These are phyloP conservation scores for Porites lobata DNA, from an alignment of 92 coral and sea anemone species.

Conservation along the genomic window DNA sequence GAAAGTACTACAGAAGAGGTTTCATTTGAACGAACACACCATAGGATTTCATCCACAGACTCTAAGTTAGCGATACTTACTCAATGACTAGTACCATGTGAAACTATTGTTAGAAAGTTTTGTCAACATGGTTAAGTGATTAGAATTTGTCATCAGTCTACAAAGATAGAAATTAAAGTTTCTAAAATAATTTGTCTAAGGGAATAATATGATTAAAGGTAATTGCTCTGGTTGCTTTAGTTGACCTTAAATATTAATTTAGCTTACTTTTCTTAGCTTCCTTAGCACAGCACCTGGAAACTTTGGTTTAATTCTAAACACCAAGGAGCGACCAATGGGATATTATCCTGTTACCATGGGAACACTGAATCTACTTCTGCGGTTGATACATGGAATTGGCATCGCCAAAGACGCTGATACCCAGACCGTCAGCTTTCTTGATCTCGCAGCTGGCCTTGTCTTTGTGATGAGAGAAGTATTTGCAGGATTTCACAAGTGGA, in stretches of 20 bases:
- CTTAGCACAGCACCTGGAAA: conserved; percentile 89
- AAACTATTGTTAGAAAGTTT: too few species aligned
- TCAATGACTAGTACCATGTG: too few species aligned
- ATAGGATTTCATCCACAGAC: too few species aligned
- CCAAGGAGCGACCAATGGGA: conserved; percentile 89
- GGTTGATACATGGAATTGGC: conserved; percentile 84
- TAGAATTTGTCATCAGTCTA: too few species aligned
- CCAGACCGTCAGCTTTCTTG: conserved; percentile 82
- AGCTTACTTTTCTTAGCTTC: conserved; percentile 52
- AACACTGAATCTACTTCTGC: conserved; percentile 82
- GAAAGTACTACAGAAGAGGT: too few species aligned
- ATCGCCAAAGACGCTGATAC: conserved; percentile 61
- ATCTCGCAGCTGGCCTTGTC: conserved; percentile 90
- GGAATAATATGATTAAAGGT: too few species aligned
- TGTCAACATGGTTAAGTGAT: too few species aligned
- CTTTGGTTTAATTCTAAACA: conserved; percentile 83
- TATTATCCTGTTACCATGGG: conserved; percentile 92
- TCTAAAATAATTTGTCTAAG: too few species aligned
- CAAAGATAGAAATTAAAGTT: too few species aligned
- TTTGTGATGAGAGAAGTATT: conserved; percentile 92
- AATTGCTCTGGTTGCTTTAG: too few species aligned
- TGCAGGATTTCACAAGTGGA: conserved; percentile 96
- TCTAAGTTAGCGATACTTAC: too few species aligned
- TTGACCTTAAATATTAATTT: neutral
- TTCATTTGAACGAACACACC: too few species aligned